phyloP scores from a whole-genome alignment of 2,888 invertebrate genomes.

The Ichneumon xanthorius region DNA sequence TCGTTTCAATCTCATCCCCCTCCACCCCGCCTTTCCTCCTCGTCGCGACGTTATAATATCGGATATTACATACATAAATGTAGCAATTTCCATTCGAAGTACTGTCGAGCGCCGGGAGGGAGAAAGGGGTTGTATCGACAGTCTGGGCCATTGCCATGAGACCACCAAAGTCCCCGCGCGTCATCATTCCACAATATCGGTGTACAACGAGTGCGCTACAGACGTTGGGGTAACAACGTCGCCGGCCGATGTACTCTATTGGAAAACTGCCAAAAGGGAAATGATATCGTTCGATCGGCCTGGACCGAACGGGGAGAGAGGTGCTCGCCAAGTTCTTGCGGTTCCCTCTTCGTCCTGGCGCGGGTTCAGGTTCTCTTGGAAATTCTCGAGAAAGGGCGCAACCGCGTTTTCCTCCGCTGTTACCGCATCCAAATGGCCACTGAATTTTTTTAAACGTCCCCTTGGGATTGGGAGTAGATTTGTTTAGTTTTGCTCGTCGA shows the following conservation, averaged over 20 bases:
- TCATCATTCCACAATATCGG: constrained; percentile 24
- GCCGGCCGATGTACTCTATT: constrained; percentile 58
- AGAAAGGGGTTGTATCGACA: constrained; percentile 42
- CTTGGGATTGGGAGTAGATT: constrained; percentile 6
- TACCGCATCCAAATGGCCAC: neutral
- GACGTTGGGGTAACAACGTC: constrained; percentile 49
- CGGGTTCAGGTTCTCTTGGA: neutral
- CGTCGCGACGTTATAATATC: constrained; percentile 68
- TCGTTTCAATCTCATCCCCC: neutral
- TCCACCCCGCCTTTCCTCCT: constrained; percentile 27
- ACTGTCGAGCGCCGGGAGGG: neutral
- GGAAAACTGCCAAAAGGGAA: constrained; percentile 71
- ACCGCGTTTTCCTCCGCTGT: neutral
- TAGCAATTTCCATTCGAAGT: constrained; percentile 71
- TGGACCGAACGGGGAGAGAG: constrained; percentile 39
- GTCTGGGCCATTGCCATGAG: constrained; percentile 59
- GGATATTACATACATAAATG: constrained; percentile 73
- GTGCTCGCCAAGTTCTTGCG: constrained; percentile 53
- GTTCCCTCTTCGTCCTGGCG: constrained; percentile 19
- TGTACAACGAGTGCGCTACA: constrained; percentile 32
- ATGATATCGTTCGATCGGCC: constrained; percentile 66
- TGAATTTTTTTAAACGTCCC: neutral
- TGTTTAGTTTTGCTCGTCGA: constrained; percentile 26
- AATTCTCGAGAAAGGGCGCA: constrained; percentile 21
- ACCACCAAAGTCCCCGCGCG: neutral